Conservation (phyloP, 2,888 invertebrate genomes). For the Ophion ventricosus region DNA sequence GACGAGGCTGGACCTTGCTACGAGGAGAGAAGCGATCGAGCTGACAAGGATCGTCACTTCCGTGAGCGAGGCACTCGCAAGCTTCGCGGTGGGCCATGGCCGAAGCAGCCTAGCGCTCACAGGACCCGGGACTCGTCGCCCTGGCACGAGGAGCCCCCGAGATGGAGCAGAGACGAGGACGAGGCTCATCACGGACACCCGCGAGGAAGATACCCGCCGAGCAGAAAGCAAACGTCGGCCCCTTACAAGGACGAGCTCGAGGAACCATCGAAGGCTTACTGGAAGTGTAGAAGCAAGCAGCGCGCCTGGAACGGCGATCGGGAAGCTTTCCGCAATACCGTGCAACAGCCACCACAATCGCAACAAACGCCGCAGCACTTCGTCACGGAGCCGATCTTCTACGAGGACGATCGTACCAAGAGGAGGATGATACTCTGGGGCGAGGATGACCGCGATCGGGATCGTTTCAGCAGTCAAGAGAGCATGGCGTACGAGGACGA, state of each 20-base stretch:
- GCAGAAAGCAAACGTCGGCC: constrained; percentile 71
- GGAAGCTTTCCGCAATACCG: constrained; percentile 63
- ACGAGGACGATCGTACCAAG: constrained; percentile 81
- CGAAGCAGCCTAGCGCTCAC: constrained; percentile 83
- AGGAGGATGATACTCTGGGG: constrained; percentile 79
- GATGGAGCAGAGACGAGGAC: constrained; percentile 77
- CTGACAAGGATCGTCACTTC: constrained; percentile 77
- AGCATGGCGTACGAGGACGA: constrained; percentile 84
- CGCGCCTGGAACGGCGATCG: constrained; percentile 76
- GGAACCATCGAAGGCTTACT: constrained; percentile 78
- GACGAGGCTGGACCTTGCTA: constrained; percentile 76
- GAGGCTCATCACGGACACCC: constrained; percentile 68
- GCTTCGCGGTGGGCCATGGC: constrained; percentile 78
- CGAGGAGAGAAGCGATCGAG: constrained; percentile 71
- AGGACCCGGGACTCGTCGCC: constrained; percentile 91
- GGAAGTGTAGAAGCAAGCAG: constrained; percentile 78
- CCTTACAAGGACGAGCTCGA: constrained; percentile 77
- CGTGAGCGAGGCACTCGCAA: constrained; percentile 70
- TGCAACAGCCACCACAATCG: constrained; percentile 27
- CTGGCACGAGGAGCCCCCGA: constrained; percentile 90
- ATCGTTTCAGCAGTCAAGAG: constrained; percentile 82
- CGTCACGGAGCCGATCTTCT: constrained; percentile 71
- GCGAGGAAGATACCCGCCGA: constrained; percentile 71
- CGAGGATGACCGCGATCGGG: constrained; percentile 83
- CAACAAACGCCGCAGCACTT: constrained; percentile 39